Percentiles rank a stretch among this genome's conserved stretches.
These are phyloP conservation scores for Steatocranus sp. DNA, from an alignment of 2,797 vertebrate species.

Conservation along the genomic window DNA sequence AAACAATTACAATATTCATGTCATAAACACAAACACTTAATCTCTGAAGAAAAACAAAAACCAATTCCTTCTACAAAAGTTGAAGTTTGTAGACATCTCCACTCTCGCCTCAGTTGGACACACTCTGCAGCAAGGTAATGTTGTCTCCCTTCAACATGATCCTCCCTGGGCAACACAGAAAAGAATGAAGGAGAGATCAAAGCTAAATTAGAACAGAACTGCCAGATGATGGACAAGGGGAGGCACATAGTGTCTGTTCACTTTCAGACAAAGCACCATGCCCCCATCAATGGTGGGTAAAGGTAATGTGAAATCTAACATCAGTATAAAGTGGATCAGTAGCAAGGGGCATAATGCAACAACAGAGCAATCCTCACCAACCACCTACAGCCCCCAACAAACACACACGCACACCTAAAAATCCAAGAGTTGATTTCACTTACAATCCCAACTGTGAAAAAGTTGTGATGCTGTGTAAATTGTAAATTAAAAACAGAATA, in stretches of 20 bases:
- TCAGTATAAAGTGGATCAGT: background rate
- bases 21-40: constrained; percentile 28
- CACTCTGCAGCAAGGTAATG: constrained; percentile 81
- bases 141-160: constrained; percentile 85
- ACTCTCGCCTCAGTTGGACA: constrained; percentile 56
- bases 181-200: background rate
- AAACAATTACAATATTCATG: constrained; percentile 32
- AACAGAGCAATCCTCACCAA: background rate
- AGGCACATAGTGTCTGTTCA: background rate
- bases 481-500: background rate
- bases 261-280: background rate
- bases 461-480: background rate
- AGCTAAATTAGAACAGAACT: background rate
- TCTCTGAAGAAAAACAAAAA: background rate
- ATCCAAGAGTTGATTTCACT: background rate
- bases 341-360: background rate
- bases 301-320: background rate
- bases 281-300: background rate
- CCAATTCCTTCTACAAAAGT: background rate
- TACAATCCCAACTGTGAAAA: background rate
- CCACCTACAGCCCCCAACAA: background rate
- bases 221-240: background rate
- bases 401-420: background rate
- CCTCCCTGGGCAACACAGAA: constrained; percentile 67
- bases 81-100: background rate